Percentiles rank a stretch among this genome's conserved stretches.
Evolutionary conservation across 2,113 vertebrate genomes (phyloP).

Genomic region (Notothenia rossii): DNA sequence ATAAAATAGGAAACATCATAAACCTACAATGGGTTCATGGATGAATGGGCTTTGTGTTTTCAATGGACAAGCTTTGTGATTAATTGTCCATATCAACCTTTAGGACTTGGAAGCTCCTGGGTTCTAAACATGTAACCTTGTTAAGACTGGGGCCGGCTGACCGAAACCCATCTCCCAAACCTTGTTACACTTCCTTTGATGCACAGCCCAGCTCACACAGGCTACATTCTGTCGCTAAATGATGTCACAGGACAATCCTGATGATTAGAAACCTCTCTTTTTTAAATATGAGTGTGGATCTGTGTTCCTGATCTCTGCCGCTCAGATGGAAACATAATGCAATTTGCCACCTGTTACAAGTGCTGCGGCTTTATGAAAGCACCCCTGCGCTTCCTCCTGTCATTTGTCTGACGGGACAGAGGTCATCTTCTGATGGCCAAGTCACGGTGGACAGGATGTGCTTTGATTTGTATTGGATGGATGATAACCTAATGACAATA

Average conservation of each 20-base stretch:
- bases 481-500: constrained; percentile 66
- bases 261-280: constrained; percentile 82
- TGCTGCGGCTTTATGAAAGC: constrained; percentile 83
- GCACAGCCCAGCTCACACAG: constrained; percentile 74
- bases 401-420: constrained; percentile 79
- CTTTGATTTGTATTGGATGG: constrained; percentile 67
- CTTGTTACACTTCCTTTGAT: constrained; percentile 82
- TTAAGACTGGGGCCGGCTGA: constrained; percentile 77
- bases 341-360: constrained; percentile 85
- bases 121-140: constrained; percentile 79
- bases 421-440: constrained; percentile 75
- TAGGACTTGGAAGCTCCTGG: constrained; percentile 73
- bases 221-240: constrained; percentile 80
- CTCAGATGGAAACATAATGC: constrained; percentile 80
- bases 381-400: constrained; percentile 75
- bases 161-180: constrained; percentile 81
- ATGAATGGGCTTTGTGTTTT: constrained; percentile 59
- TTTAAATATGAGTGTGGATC: constrained; percentile 79
- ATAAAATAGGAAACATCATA: constrained; percentile 48
- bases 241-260: constrained; percentile 82
- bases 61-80: constrained; percentile 71
- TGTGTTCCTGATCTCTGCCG: constrained; percentile 76
- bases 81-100: constrained; percentile 73
- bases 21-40: constrained; percentile 37
- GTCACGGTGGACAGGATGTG: constrained; percentile 68